Evolutionary conservation across 1,140 invertebrate species (phyloP).

Genomic region (Micrasema minimum): DNA sequence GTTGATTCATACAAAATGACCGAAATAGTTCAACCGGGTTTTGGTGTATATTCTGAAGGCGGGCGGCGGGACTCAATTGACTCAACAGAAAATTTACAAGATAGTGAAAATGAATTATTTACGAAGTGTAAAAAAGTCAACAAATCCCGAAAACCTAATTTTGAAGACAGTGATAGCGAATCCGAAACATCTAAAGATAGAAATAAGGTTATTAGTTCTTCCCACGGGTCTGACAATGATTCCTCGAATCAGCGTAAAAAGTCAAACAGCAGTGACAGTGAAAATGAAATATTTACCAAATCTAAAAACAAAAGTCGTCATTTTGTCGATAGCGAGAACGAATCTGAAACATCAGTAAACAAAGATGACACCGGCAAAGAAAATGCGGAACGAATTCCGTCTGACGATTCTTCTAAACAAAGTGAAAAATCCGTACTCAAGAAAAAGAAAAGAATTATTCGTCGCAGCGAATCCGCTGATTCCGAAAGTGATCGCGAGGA

Average conservation of each 20-base stretch:
- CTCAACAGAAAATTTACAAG: too few species aligned
- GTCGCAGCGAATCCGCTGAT: conserved; percentile 12
- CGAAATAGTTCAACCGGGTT: too few species aligned
- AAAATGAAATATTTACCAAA: conserved; percentile 39
- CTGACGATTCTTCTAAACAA: conserved; percentile 10
- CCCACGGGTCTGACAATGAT: too few species aligned
- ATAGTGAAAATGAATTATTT: too few species aligned
- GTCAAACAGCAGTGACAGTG: conserved; percentile 26
- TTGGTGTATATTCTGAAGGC: too few species aligned
- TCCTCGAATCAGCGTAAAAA: background rate
- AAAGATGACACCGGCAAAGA: background rate
- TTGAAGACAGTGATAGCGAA: too few species aligned
- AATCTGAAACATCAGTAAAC: conserved; percentile 20
- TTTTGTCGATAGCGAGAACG: conserved; percentile 33
- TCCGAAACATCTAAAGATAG: too few species aligned
- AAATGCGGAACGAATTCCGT: background rate
- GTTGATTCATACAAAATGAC: too few species aligned
- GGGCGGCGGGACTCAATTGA: too few species aligned
- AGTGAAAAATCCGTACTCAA: conserved; percentile 1
- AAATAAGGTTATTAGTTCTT: too few species aligned
- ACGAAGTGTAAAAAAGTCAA: too few species aligned
- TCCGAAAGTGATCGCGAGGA: conserved; percentile 20
- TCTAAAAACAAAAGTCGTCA: conserved; percentile 30
- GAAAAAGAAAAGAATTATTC: conserved; percentile 24
- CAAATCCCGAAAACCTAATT: too few species aligned